A percentile compares a stretch with the other conserved stretches of the same genome.
These are phyloP conservation scores for Datnioides undecimradiatus DNA, from an alignment of 2,113 vertebrate species.

Conservation along the genomic window DNA sequence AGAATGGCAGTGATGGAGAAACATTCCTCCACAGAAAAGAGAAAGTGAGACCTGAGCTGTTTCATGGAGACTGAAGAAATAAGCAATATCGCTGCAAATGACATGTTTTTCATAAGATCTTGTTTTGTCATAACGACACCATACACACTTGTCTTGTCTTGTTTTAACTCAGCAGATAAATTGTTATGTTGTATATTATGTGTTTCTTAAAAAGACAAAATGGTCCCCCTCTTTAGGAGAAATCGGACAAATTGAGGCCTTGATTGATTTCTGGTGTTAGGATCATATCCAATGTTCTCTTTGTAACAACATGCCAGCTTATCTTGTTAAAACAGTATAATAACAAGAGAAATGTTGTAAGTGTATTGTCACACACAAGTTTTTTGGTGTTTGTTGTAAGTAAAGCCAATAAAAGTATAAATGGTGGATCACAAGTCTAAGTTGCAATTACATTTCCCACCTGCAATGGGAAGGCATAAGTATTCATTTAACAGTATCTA, in stretches of 20 bases:
- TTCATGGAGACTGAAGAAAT: background rate
- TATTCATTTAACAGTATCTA: no score
- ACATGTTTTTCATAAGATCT: background rate
- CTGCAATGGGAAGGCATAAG: no score
- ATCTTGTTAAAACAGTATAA: no score
- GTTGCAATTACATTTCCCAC: no score
- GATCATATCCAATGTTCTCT: background rate
- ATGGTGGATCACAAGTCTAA: no score
- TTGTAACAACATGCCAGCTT: no score
- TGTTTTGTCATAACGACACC: background rate
- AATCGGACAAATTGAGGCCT: background rate
- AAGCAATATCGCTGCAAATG: background rate
- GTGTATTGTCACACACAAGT: background rate
- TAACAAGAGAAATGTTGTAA: background rate
- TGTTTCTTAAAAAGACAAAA: background rate
- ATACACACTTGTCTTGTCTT: fast-evolving
- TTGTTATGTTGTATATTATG: background rate
- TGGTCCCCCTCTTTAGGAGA: background rate
- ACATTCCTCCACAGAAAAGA: background rate
- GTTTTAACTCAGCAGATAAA: background rate
- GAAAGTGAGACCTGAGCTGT: slow-evolving; percentile 8
- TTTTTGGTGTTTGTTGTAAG: no score
- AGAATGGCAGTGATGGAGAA: background rate
- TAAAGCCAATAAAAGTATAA: no score
- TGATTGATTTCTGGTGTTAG: background rate